phyloP scores from a whole-genome alignment of 53 echinoderm and acorn worm genomes.

The Echinarachnius parma region DNA sequence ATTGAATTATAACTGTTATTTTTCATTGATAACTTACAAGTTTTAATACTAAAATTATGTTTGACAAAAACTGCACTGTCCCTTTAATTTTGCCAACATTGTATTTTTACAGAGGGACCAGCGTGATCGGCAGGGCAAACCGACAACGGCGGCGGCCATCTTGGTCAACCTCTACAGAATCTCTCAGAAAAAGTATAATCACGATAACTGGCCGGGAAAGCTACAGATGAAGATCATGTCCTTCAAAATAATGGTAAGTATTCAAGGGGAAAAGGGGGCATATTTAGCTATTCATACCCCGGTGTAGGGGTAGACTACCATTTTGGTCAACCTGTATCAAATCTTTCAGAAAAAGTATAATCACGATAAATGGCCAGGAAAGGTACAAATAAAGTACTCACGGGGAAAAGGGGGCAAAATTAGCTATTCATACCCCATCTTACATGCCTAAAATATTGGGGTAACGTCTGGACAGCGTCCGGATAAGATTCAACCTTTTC shows the following conservation, averaged over 20 bases:
- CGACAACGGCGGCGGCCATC: neutral
- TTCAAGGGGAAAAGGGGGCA: neutral
- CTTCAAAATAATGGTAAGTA: slow-evolving; percentile 10
- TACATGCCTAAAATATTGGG: too few species aligned
- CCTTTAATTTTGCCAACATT: too few species aligned
- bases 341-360: neutral
- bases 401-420: neutral
- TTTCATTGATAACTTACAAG: too few species aligned
- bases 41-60: too few species aligned
- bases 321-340: slow-evolving; percentile 5
- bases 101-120: too few species aligned
- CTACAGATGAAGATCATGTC: slow-evolving; percentile 24
- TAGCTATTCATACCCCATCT: too few species aligned
- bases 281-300: neutral
- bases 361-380: slow-evolving; percentile 13
- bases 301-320: too few species aligned
- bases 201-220: slow-evolving; percentile 10
- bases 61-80: too few species aligned
- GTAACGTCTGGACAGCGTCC: too few species aligned
- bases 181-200: neutral
- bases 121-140: slow-evolving; percentile 8
- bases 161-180: slow-evolving; percentile 9
- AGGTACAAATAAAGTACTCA: slow-evolving; percentile 3
- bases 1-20: too few species aligned
- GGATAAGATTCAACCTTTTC: too few species aligned